phyloP scores from a whole-genome alignment of 92 coral and sea anemone species.

The Meandrina meandrites region DNA sequence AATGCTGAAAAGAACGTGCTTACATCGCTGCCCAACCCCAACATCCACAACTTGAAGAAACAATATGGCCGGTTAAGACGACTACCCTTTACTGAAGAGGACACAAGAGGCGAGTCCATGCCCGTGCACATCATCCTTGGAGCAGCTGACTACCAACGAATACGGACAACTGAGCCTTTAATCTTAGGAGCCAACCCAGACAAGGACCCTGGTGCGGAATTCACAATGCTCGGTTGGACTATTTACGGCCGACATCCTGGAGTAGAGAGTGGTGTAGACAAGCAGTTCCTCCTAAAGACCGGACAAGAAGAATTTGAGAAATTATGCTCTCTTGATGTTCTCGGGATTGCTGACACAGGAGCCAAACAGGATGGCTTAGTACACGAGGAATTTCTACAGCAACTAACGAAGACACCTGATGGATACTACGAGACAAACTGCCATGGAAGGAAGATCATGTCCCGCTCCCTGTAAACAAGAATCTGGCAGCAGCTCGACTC shows the following conservation, averaged over 20 bases:
- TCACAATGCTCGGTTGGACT: slow-evolving; percentile 55
- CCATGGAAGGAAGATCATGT: neutral
- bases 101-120: neutral
- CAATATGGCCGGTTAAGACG: slow-evolving; percentile 41
- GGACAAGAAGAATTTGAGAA: slow-evolving; percentile 50
- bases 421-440: neutral
- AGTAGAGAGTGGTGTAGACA: neutral
- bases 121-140: slow-evolving; percentile 65
- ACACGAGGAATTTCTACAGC: slow-evolving; percentile 19
- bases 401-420: neutral
- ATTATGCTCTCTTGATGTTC: slow-evolving; percentile 30
- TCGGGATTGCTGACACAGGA: slow-evolving; percentile 44
- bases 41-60: slow-evolving; percentile 16
- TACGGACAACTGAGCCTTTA: slow-evolving; percentile 53
- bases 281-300: too few species aligned
- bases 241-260: slow-evolving; percentile 12
- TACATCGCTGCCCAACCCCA: slow-evolving; percentile 34
- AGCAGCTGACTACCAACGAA: slow-evolving; percentile 49
- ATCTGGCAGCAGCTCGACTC: slow-evolving; percentile 51
- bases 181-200: slow-evolving; percentile 62
- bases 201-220: slow-evolving; percentile 48
- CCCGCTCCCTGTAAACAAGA: neutral
- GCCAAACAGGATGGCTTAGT: slow-evolving; percentile 25
- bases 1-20: slow-evolving; percentile 33
- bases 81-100: slow-evolving; percentile 38